Evolutionary conservation across 2,113 vertebrate genomes (phyloP), one percentile per base, ranked within the genome.

Genomic region (Riparia riparia): DNA sequence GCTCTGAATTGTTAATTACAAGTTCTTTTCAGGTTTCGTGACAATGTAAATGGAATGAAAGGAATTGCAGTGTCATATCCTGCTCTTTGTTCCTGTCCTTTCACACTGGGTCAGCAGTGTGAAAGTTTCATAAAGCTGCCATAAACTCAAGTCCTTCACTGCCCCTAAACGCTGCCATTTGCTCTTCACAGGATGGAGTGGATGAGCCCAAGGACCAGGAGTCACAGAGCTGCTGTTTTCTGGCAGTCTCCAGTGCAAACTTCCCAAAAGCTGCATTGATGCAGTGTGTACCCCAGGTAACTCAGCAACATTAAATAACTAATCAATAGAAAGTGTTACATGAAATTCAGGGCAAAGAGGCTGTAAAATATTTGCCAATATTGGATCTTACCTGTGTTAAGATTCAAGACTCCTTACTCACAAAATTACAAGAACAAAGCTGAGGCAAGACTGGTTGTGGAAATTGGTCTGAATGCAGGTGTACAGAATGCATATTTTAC

Each of bases 11-110:
- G 87, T 66, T 88, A 93, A 80, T 73, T 50, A 63, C 87, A 77
- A 93, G 56, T 63, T 70, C 78, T 90, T 77, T 65, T 76, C 71
- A 65, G 7, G 4, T 80, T 86, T 87, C 68, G 56, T n/a, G 74
- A 56, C 50, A 41, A 47, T 45, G 88, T 63, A 91, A 94, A 94
- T 2, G 5, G 81, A 79, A 96, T 85, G 61, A 79, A 91, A 82
- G 70, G 87, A 95, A 94, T 57, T 93, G 94, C 95, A 88, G 63
- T 85, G 93, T 93, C 87, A 95, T 65, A 96, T 95, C 95, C 92
- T 94, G 87, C 87, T 87, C 78, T 87, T 94, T 96, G 93, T 97
- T 89, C 89, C 87, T 18, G 5, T 76, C 54, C 64, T 92, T 93
- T 95, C 82, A 77, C 88, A 47, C 63, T 19, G 8, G 85, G 39